Base-by-base conservation (phyloP, 2,797 vertebrate species). In the Malurus splendens region DNA sequence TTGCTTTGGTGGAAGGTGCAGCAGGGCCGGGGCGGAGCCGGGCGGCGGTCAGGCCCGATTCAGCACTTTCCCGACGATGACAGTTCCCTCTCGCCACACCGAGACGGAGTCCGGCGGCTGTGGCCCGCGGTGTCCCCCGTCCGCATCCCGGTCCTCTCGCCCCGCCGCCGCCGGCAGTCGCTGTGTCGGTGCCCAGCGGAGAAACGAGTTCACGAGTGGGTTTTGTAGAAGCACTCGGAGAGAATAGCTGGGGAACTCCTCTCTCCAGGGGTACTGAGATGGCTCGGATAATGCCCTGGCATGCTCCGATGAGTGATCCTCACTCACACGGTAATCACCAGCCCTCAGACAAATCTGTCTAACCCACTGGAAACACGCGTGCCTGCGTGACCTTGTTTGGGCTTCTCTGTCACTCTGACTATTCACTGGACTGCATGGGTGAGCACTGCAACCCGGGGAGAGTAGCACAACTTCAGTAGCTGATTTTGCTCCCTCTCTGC, bases 21-120 rank as follows among this genome's bases (percentile, higher is more conserved):
- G 33, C 28, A 2, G 44, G 44, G 33, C 65, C 14, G 55, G n/a
- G 42, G 17, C 8, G 7, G 36, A 11, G 39, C 47, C 18, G 27
- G 39, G 5, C 10, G 71, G 59, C 15, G 5, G 24, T 5, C 74
- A 2, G 78, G 23, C 47, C 22, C 4, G 12, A 12, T 90, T 90
- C 84, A 93, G 92, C 86, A 90, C 86, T 93, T 55, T 27, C 19
- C 59, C 9, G 17, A 3, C 33, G 18, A 41, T 74, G 92, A 81
- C 66, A 92, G 92, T 87, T 87, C 86, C 86, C 23, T 66, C 18
- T 19, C 5, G 5, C 39, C 39, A 0, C 17, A 9, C 32, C 22
- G 22, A 65, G 39, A 24, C 5, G 23, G 14, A 48, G 18, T 9
- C 20, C 23, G 17, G 24, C 7, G 16, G 51, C 50, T 2, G 3